phyloP scores from a whole-genome alignment of 2,113 vertebrate species.

The Cryptomyrus ogoouensis region DNA sequence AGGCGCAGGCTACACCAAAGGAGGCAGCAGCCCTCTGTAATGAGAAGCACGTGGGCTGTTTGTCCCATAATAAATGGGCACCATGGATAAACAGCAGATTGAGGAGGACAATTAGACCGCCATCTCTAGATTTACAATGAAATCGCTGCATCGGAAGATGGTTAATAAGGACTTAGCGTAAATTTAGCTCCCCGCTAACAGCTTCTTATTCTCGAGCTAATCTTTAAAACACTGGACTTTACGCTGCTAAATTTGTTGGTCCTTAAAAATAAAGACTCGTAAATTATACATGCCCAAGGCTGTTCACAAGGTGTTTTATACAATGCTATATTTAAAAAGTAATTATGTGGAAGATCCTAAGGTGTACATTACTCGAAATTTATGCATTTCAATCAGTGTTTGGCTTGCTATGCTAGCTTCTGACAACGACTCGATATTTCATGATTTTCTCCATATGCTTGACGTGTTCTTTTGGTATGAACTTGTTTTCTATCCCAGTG shows the following conservation, averaged over 20 bases:
- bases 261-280: background rate
- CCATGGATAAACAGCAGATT: background rate
- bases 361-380: background rate
- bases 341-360: background rate
- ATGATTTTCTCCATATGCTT: background rate
- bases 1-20: background rate
- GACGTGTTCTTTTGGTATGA: background rate
- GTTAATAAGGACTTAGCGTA: background rate
- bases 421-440: background rate
- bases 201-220: background rate
- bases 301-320: background rate
- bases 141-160: background rate
- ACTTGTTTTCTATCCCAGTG: background rate
- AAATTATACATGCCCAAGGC: background rate
- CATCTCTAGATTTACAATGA: background rate
- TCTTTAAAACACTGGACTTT: background rate
- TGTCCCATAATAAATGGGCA: background rate
- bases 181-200: background rate
- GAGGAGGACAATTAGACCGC: background rate
- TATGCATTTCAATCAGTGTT: background rate
- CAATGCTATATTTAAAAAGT: background rate
- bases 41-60: conserved; percentile 10
- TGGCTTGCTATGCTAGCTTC: background rate
- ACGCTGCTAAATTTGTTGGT: background rate
- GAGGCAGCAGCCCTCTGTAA: background rate